Base-by-base conservation (phyloP, 1,140 invertebrate species). In the Drosophila pseudoobscura region DNA sequence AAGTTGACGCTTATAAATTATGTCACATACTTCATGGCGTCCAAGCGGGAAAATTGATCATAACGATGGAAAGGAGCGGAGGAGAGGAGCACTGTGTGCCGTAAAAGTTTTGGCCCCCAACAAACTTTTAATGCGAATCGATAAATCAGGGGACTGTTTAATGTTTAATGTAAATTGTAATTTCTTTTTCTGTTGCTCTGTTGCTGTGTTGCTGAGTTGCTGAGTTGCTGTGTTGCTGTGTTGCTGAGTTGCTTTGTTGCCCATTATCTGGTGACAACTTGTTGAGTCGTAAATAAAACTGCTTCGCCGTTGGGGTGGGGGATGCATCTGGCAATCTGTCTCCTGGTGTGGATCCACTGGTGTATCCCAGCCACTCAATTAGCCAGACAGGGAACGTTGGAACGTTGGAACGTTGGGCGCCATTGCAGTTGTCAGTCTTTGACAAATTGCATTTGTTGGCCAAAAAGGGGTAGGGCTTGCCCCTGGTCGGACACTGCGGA, bases 1-100 rank as follows among this genome's bases (percentile, higher is more conserved):
- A 82, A 85, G 66, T 82, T 87, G 82, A 82, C 78, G 82, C 83
- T 87, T 82, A 88, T 87, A 82, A 85, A 85, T 85, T 78, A 75
- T 78, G 78, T 82, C 78, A 88, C 78, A 88, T 88, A 73, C 74
- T 82, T 70, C 63, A 60, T 75, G 78, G 68, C 73, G 80, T 53
- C 46, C 68, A 53, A 39, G 74, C 52, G 64, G 56, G 46, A 65
- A 75, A 82, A 78, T 66, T 87, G 74, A 61, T 82, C 74, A 71
- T 82, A 75, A 78, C 61, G 58, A 53, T 60, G 35, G 7, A 26
- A 5, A 0, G 5, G 24, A 26, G 24, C 5, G 24, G 20, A 2
- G 20, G 20, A 20, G 8, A 6, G 50, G n/a, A n/a, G n/a, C n/a
- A n/a, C 45, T 49, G 7, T 17, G 51, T 20, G 39, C 53, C 41